Conservation (phyloP, 2,113 vertebrate species). For the Pavo muticus region DNA sequence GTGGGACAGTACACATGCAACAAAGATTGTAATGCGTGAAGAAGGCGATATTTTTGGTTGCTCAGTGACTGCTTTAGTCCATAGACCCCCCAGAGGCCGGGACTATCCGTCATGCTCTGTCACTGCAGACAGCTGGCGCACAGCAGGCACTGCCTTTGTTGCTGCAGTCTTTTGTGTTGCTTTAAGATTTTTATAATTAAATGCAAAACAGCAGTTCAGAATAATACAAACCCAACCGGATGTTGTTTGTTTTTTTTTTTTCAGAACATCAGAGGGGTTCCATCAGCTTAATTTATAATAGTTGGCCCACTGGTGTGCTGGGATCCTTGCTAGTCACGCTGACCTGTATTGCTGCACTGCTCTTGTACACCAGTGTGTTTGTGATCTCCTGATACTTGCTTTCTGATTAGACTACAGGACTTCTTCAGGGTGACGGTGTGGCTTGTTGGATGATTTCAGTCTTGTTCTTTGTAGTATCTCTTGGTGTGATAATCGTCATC, state of each 20-base stretch:
- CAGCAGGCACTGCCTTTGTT: not conserved
- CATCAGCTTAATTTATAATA: not conserved
- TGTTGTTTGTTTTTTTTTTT: not conserved
- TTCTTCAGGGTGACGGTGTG: not conserved
- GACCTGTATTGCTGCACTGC: not conserved
- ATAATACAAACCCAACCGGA: not conserved
- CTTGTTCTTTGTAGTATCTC: not conserved
- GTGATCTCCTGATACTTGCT: not conserved
- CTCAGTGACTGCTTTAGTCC: constrained; percentile 17
- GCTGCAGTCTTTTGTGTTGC: constrained; percentile 32
- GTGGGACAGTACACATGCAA: constrained; percentile 11
- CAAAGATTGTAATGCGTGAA: not conserved
- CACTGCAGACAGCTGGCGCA: constrained; percentile 45
- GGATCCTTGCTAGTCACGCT: not conserved
- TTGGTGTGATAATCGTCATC: not conserved
- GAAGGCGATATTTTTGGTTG: not conserved
- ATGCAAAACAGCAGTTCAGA: constrained; percentile 23
- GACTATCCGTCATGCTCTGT: not conserved
- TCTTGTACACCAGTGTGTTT: not conserved
- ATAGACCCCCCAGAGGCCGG: not conserved
- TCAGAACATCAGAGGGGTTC: not conserved
- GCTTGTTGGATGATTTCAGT: not conserved
- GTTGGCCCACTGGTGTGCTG: not conserved
- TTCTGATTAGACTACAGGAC: not conserved
- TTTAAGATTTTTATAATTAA: constrained; percentile 47